phyloP scores from a whole-genome alignment of 2,113 vertebrate genomes.

The Azemiops feae region DNA sequence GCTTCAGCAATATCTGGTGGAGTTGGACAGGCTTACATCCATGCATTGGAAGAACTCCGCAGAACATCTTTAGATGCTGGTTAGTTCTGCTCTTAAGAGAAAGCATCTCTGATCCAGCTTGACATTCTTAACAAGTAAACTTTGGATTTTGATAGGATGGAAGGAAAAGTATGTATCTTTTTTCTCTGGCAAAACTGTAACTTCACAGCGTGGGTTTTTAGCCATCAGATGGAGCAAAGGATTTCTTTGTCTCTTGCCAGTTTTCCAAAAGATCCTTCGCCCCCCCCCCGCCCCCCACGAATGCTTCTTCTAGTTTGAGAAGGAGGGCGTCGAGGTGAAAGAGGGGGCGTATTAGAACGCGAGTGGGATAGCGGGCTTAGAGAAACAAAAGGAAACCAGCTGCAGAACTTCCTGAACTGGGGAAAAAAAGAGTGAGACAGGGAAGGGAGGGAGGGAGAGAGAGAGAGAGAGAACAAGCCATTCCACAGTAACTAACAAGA shows the following conservation, averaged over 20 bases:
- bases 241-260: constrained; percentile 42
- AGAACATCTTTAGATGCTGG: not conserved
- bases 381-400: constrained; percentile 71
- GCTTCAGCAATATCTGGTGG: not conserved
- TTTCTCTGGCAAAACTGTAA: constrained; percentile 41
- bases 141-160: constrained; percentile 9
- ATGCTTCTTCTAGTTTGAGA: constrained; percentile 74
- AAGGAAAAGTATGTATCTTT: not conserved
- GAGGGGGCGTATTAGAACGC: constrained; percentile 50
- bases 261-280: constrained; percentile 46
- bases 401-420: constrained; percentile 54
- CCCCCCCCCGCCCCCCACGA: constrained; percentile 55
- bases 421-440: not conserved
- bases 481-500: constrained; percentile 1
- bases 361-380: constrained; percentile 45
- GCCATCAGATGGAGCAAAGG: constrained; percentile 63
- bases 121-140: constrained; percentile 13
- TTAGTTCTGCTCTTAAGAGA: not conserved
- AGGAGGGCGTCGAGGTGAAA: constrained; percentile 68
- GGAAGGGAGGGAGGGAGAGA: not conserved
- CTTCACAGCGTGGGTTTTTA: constrained; percentile 73
- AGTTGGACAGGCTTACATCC: not conserved
- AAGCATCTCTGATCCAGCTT: not conserved
- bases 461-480: not conserved
- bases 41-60: not conserved